Evolutionary conservation across 2,888 invertebrate species (phyloP).

Genomic region (Chrysotoxum bicinctum): DNA sequence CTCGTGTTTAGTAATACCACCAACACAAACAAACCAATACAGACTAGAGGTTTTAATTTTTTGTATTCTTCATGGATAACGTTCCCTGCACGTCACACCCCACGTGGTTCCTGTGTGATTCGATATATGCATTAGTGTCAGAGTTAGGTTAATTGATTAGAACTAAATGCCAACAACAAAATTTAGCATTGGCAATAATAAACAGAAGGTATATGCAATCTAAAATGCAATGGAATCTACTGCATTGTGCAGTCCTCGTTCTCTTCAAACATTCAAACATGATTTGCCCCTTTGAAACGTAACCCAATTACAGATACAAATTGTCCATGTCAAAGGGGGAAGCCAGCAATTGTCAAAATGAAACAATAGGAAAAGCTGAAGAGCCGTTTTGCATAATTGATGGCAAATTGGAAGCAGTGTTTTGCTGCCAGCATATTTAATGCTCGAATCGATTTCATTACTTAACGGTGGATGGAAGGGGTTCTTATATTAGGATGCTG

Average conservation of each 20-base stretch:
- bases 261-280: constrained; percentile 7
- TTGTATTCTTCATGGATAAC: background rate
- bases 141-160: constrained; percentile 67
- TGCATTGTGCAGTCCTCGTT: constrained; percentile 11
- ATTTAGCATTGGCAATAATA: background rate
- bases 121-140: constrained; percentile 63
- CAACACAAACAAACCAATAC: too few species aligned
- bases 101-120: constrained; percentile 49
- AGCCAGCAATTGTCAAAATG: constrained; percentile 57
- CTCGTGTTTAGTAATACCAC: too few species aligned
- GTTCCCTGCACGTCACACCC: background rate
- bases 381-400: constrained; percentile 81
- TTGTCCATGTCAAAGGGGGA: constrained; percentile 68
- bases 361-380: constrained; percentile 60
- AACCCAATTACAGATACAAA: constrained; percentile 71
- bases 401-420: constrained; percentile 81
- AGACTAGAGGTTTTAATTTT: too few species aligned
- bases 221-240: constrained; percentile 51
- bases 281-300: constrained; percentile 52
- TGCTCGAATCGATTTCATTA: constrained; percentile 64
- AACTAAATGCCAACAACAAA: constrained; percentile 63
- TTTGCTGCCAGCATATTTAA: constrained; percentile 74
- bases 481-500: background rate
- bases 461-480: background rate
- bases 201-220: constrained; percentile 43